These are phyloP conservation scores for Dromiciops gliroides DNA, from an alignment of 2,113 vertebrate genomes.

Conservation along the genomic window DNA sequence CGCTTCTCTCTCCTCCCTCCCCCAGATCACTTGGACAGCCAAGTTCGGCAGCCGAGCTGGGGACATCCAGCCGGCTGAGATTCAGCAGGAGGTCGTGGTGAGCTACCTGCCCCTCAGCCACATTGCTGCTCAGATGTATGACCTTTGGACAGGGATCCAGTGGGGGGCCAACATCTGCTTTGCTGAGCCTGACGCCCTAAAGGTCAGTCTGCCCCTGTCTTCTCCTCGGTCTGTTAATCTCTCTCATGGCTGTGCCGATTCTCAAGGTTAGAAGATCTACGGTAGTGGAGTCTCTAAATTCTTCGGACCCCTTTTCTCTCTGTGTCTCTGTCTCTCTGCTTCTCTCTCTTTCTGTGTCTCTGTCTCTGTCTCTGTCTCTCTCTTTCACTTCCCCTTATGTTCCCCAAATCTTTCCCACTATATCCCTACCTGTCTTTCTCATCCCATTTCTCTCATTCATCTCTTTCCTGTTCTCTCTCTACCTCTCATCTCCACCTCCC, in stretches of 20 bases:
- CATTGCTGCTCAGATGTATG: constrained; percentile 92
- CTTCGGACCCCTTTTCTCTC: neutral
- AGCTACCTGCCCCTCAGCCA: constrained; percentile 94
- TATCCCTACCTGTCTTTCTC: too few species aligned
- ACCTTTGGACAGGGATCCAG: constrained; percentile 92
- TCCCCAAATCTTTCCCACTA: too few species aligned
- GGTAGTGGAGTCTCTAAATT: neutral
- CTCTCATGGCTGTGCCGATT: neutral
- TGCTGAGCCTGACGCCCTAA: constrained; percentile 92
- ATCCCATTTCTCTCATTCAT: too few species aligned
- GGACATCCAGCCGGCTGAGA: constrained; percentile 88
- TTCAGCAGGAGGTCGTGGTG: constrained; percentile 89
- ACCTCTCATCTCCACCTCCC: too few species aligned
- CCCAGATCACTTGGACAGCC: constrained; percentile 92
- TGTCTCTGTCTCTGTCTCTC: too few species aligned
- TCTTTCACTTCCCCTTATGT: too few species aligned
- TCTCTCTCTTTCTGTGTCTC: too few species aligned
- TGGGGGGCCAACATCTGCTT: constrained; percentile 92
- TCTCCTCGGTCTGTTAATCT: neutral
- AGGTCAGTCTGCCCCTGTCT: constrained; percentile 82
- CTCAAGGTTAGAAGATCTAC: neutral
- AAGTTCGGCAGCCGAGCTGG: constrained; percentile 86
- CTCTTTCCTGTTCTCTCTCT: too few species aligned
- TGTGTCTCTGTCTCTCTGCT: too few species aligned
- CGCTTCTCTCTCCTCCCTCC: neutral